Conservation (phyloP, 2,888 invertebrate genomes). For the Morpho deidamia region DNA sequence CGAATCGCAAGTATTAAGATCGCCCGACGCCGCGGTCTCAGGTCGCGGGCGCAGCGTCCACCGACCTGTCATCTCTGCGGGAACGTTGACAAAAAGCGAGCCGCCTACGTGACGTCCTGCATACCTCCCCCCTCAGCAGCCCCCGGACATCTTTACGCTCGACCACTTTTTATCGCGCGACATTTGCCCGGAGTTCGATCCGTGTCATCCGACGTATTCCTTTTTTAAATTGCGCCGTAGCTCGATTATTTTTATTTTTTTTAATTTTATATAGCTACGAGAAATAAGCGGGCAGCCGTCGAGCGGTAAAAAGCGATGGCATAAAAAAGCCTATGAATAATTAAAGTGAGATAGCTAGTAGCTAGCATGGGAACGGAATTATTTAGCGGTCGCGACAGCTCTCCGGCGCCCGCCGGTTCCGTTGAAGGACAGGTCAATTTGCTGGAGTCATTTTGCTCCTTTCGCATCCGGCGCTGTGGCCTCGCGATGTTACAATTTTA, state of each 20-base stretch:
- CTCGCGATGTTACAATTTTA: slow-evolving; percentile 28
- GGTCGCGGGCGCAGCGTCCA: slow-evolving; percentile 66
- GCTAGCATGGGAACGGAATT: slow-evolving; percentile 77
- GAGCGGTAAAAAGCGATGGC: slow-evolving; percentile 71
- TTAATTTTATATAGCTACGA: slow-evolving; percentile 72
- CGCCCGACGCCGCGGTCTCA: slow-evolving; percentile 35
- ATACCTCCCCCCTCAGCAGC: slow-evolving; percentile 30
- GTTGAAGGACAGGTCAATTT: slow-evolving; percentile 75
- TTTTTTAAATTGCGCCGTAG: slow-evolving; percentile 73
- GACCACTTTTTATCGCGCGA: slow-evolving; percentile 78
- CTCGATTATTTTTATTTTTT: slow-evolving; percentile 73
- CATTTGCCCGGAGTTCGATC: slow-evolving; percentile 79
- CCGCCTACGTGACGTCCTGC: slow-evolving; percentile 77
- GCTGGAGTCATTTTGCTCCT: slow-evolving; percentile 58
- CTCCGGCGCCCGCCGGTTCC: slow-evolving; percentile 51
- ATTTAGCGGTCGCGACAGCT: slow-evolving; percentile 66
- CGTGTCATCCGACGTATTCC: slow-evolving; percentile 78
- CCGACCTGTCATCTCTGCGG: slow-evolving; percentile 77
- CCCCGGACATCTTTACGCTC: slow-evolving; percentile 44
- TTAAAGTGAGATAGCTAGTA: slow-evolving; percentile 76
- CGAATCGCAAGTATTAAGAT: slow-evolving; percentile 54
- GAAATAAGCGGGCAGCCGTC: slow-evolving; percentile 48
- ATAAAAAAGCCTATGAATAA: slow-evolving; percentile 78
- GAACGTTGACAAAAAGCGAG: slow-evolving; percentile 78
- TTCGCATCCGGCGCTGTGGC: slow-evolving; percentile 47